These are phyloP conservation scores for Sapajus apella DNA, from an alignment of 2,113 vertebrate genomes.

Conservation along the genomic window DNA sequence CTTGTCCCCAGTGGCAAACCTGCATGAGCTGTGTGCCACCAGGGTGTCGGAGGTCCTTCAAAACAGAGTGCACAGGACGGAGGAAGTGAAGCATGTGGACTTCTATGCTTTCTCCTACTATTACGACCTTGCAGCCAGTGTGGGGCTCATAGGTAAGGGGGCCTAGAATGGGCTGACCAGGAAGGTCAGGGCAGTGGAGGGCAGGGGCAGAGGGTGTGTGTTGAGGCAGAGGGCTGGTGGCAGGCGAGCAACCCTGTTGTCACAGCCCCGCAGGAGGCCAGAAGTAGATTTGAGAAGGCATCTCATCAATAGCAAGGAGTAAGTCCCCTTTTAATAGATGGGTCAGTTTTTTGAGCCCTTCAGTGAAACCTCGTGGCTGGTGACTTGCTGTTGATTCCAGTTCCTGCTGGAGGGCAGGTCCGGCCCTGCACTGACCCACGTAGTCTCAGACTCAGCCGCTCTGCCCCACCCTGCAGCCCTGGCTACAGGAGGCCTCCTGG, in stretches of 20 bases:
- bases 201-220: not conserved
- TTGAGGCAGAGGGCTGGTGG: no score
- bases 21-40: conserved; percentile 87
- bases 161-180: not conserved
- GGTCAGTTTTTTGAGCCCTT: not conserved
- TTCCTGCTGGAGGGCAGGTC: not conserved
- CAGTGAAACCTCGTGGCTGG: no score
- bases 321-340: not conserved
- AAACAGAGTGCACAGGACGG: conserved; percentile 85
- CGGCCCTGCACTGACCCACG: not conserved
- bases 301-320: not conserved
- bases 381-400: not conserved
- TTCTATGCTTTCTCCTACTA: conserved; percentile 97
- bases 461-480: not conserved
- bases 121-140: conserved; percentile 91
- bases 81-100: conserved; percentile 85
- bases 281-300: not conserved
- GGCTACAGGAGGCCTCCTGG: not conserved
- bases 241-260: not conserved
- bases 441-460: not conserved
- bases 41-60: conserved; percentile 90
- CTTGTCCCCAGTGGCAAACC: conserved; percentile 81
- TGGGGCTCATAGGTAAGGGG: conserved; percentile 89
- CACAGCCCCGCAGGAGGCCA: not conserved
- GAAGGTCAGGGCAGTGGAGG: not conserved